Evolutionary conservation across 2,797 vertebrate genomes (phyloP).

Genomic region (Tinamus major): DNA sequence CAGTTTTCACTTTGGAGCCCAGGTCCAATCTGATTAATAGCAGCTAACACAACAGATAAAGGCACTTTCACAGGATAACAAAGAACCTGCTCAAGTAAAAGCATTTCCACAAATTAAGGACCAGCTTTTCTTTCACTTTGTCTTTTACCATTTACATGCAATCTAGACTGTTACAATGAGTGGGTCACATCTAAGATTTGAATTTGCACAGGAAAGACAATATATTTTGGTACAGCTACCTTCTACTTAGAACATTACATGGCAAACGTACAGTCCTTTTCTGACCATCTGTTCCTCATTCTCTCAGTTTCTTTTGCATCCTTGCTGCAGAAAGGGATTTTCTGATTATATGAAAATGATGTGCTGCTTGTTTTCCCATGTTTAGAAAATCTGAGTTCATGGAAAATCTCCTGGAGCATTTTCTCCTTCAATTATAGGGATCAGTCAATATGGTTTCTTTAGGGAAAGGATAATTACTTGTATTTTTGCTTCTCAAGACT

Average conservation of each 20-base stretch:
- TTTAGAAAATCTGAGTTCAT: not conserved
- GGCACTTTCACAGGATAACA: not conserved
- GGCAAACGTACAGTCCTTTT: not conserved
- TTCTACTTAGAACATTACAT: not conserved
- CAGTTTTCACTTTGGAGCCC: not conserved
- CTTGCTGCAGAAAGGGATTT: not conserved
- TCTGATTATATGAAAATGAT: not conserved
- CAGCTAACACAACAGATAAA: not conserved
- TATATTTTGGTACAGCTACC: not conserved
- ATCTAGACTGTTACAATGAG: not conserved
- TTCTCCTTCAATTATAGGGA: constrained; percentile 32
- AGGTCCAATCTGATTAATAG: not conserved
- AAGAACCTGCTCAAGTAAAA: not conserved
- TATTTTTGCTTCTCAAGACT: constrained; percentile 36
- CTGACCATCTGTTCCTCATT: not conserved
- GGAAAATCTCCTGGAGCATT: constrained; percentile 38
- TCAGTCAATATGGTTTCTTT: constrained; percentile 31
- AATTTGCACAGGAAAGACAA: not conserved
- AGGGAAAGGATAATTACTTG: constrained; percentile 32
- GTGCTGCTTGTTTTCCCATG: not conserved
- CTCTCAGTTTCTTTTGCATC: not conserved
- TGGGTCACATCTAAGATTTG: not conserved
- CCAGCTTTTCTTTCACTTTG: not conserved
- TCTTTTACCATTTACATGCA: not conserved
- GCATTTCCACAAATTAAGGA: not conserved